phyloP scores from a whole-genome alignment of 1,140 invertebrate species.

The Trigoniulus corallinus region DNA sequence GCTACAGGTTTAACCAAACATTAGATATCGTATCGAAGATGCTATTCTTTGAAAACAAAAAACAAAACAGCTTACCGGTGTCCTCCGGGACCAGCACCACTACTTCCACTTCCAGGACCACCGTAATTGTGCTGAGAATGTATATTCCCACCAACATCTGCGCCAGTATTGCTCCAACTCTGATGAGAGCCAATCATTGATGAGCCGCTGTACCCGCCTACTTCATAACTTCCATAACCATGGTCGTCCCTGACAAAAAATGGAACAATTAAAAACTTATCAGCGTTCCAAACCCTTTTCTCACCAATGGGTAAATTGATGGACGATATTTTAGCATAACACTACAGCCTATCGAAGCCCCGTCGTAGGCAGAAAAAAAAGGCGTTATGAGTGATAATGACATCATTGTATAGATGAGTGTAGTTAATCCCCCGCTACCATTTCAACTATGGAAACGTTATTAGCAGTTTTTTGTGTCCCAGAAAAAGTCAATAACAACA shows the following conservation, averaged over 20 bases:
- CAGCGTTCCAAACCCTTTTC: slow-evolving; percentile 7
- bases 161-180: slow-evolving; percentile 10
- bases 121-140: slow-evolving; percentile 9
- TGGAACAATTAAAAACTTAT: no score
- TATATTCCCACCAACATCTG: slow-evolving; percentile 1
- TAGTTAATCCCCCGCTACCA: no score
- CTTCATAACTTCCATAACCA: slow-evolving; percentile 15
- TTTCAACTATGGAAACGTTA: no score
- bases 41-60: neutral
- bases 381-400: no score
- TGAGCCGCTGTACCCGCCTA: slow-evolving; percentile 16
- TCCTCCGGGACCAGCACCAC: slow-evolving; percentile 20
- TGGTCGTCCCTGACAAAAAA: slow-evolving; percentile 16
- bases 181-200: slow-evolving; percentile 9
- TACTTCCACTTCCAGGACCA: slow-evolving; percentile 23
- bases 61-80: slow-evolving; percentile 2
- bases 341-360: no score
- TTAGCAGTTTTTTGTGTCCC: no score
- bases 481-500: no score
- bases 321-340: no score
- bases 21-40: neutral
- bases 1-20: neutral
- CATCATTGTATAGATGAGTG: no score
- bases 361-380: no score
- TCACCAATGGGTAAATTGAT: neutral